phyloP scores from a whole-genome alignment of 2,888 invertebrate genomes.

The Conistra vaccinii region DNA sequence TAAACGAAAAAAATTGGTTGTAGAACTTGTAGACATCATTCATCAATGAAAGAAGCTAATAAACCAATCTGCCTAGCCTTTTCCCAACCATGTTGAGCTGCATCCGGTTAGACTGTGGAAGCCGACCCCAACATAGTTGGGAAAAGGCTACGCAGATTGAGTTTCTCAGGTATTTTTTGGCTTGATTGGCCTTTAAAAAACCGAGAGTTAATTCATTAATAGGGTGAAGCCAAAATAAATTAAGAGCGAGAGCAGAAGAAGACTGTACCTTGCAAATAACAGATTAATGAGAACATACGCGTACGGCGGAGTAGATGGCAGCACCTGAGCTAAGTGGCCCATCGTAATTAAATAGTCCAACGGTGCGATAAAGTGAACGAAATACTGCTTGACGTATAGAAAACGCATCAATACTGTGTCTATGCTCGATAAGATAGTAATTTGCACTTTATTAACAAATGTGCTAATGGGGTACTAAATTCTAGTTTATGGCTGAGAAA shows the following conservation, averaged over 20 bases:
- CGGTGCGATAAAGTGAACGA: conserved; percentile 26
- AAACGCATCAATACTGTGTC: conserved; percentile 34
- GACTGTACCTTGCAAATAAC: conserved; percentile 48
- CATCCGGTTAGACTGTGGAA: too few relatives aligned
- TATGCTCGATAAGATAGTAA: conserved; percentile 3
- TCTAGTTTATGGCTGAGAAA: conserved; percentile 15
- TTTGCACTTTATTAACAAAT: conserved; percentile 4
- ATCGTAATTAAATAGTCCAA: conserved; percentile 46
- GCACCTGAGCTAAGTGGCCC: conserved; percentile 33
- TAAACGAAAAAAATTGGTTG: too few relatives aligned
- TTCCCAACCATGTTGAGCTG: too few relatives aligned
- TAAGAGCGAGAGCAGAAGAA: conserved; percentile 18
- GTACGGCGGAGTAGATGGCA: conserved; percentile 38
- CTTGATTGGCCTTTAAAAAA: background rate
- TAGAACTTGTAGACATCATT: too few relatives aligned
- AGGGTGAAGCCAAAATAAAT: conserved; percentile 33
- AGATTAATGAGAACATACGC: conserved; percentile 39
- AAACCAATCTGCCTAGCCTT: too few relatives aligned
- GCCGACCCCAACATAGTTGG: too few relatives aligned
- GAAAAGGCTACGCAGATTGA: too few relatives aligned
- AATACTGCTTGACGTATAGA: conserved; percentile 17
- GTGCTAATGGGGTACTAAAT: conserved; percentile 19
- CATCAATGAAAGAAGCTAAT: too few relatives aligned
- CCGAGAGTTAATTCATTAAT: background rate
- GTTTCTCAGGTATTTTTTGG: background rate